Evolutionary conservation across 2,113 vertebrate genomes (phyloP), one percentile per base, ranked within the genome.

Genomic region (Brevimyrus niger): DNA sequence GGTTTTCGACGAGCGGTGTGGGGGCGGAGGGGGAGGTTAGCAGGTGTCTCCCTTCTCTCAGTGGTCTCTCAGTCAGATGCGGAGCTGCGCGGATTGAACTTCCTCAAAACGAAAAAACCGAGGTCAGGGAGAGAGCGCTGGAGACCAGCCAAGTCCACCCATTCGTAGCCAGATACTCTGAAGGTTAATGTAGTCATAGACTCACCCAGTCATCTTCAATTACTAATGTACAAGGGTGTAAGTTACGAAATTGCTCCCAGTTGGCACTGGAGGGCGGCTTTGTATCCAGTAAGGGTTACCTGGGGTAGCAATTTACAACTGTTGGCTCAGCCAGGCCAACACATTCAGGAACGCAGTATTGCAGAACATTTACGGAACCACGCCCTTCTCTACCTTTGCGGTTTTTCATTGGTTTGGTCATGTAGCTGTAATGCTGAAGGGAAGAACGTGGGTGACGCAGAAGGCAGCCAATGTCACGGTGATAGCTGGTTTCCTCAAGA

Each of bases 171-270:
- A 90, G 90, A 88, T 90, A 88, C 87, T 89, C 89, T 88, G 89
- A 92, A 92, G 91, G 91, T 93, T 91, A 91, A 91, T 90, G 90
- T 61, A 91, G 91, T 88, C 91, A 89, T 84, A 23, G 90, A 89
- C 89, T 88, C 88, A 89, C 90, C 90, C 23, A 88, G 89, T 92
- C 92, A 90, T 91, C 92, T 93, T 87, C 89, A 83, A 89, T 92
- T 93, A 92, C 92, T 92, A 91, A 91, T 92, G 91, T 91, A 89
- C 73, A 89, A 88, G 87, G 91, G 89, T 91, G 88, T 91, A 89
- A 85, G 83, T 91, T 92, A 91, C 91, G 86, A 91, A 93, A 92
- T 92, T 91, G 91, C 90, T 93, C 91, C 91, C 92, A 90, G 88
- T 92, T 92, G 92, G 92, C 83, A 90, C 46, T 19, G 88, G 47